A percentile compares a stretch with the other conserved stretches of the same genome.
These are phyloP conservation scores for Heptranchias perlo DNA, from an alignment of 2,113 vertebrate genomes.

Conservation along the genomic window DNA sequence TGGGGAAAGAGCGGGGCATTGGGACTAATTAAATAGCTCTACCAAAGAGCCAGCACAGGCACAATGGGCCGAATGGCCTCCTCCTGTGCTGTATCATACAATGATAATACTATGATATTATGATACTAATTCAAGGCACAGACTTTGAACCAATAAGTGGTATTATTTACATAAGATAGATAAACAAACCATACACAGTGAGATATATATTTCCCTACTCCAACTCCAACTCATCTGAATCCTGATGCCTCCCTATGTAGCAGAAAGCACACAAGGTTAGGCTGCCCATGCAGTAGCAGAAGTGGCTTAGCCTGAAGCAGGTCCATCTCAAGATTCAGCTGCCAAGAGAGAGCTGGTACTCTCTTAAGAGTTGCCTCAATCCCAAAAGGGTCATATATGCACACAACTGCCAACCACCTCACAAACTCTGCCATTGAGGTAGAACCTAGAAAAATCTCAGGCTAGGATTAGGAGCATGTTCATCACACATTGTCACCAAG, in stretches of 20 bases:
- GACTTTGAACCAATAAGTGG: background rate
- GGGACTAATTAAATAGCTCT: too few species aligned
- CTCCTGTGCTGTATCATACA: too few species aligned
- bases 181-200: background rate
- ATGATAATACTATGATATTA: too few species aligned
- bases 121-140: background rate
- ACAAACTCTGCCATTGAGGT: background rate
- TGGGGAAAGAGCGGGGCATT: too few species aligned
- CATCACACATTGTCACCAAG: background rate
- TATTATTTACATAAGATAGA: background rate
- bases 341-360: background rate
- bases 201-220: background rate
- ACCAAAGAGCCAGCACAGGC: too few species aligned
- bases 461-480: background rate
- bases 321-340: background rate
- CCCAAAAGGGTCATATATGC: background rate
- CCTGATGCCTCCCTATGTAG: background rate
- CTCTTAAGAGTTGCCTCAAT: background rate
- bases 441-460: background rate
- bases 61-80: too few species aligned
- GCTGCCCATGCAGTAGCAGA: background rate
- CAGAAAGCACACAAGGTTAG: background rate
- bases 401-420: background rate
- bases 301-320: background rate
- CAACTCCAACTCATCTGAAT: background rate